phyloP scores from a whole-genome alignment of 2,888 invertebrate species.

The Sphaerophoria rueppellii region DNA sequence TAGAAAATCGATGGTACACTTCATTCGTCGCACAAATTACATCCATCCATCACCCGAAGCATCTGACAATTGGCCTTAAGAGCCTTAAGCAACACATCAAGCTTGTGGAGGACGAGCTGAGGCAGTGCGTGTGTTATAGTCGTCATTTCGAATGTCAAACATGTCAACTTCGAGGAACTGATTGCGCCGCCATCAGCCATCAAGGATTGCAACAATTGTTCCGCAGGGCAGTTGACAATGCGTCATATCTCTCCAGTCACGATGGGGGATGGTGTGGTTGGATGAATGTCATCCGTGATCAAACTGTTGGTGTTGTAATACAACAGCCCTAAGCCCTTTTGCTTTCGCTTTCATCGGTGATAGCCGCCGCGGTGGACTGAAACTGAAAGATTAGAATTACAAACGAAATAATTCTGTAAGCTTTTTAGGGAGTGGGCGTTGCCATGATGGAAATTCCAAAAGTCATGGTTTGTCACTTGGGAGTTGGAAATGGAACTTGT shows the following conservation, averaged over 20 bases:
- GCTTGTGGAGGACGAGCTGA: neutral
- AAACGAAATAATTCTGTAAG: constrained; percentile 46
- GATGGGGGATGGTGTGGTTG: constrained; percentile 5
- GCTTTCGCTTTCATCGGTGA: neutral
- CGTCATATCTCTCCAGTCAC: constrained; percentile 29
- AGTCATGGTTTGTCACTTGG: constrained; percentile 65
- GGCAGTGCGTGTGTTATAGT: neutral
- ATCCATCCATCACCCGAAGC: constrained; percentile 54
- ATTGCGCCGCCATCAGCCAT: neutral
- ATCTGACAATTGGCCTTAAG: constrained; percentile 40
- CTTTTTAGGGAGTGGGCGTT: constrained; percentile 7
- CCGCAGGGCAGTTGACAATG: constrained; percentile 10
- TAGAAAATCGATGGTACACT: constrained; percentile 58
- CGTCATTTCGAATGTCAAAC: constrained; percentile 40
- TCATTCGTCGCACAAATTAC: constrained; percentile 52
- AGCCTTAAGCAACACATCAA: constrained; percentile 4
- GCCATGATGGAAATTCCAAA: constrained; percentile 39
- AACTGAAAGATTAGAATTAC: constrained; percentile 31
- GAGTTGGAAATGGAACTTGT: constrained; percentile 18
- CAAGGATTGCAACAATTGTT: constrained; percentile 29
- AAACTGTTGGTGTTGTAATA: constrained; percentile 7
- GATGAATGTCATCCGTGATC: constrained; percentile 9
- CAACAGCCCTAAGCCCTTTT: neutral
- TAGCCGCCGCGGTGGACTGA: neutral
- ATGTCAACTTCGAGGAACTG: constrained; percentile 27